Percentiles rank a stretch among this genome's conserved stretches.
Evolutionary conservation across 2,797 vertebrate species (phyloP).

Genomic region (Chanos chanos): DNA sequence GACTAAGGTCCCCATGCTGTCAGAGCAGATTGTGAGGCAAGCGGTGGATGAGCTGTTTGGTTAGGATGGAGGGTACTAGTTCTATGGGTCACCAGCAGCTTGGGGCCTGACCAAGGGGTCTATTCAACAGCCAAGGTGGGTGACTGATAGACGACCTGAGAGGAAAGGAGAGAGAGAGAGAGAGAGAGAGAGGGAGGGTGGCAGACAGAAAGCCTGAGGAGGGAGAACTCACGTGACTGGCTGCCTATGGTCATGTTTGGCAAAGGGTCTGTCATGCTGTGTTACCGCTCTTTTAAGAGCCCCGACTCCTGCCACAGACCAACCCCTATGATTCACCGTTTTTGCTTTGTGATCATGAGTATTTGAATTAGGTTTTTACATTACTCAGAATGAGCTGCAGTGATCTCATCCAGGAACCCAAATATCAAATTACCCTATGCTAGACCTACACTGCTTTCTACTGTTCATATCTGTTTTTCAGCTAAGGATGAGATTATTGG

Average conservation of each 20-base stretch:
- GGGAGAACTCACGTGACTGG: constrained; percentile 64
- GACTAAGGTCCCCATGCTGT: constrained; percentile 69
- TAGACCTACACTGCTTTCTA: too few species aligned
- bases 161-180: constrained; percentile 42
- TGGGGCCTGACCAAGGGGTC: constrained; percentile 49
- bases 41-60: constrained; percentile 57
- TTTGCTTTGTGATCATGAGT: constrained; percentile 26
- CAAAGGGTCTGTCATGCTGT: constrained; percentile 69
- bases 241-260: constrained; percentile 61
- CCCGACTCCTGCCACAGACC: constrained; percentile 49
- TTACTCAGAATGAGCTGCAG: constrained; percentile 6
- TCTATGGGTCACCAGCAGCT: constrained; percentile 54
- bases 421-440: too few species aligned
- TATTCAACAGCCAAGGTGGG: constrained; percentile 53
- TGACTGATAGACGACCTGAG: constrained; percentile 71
- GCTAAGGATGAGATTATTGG: too few species aligned
- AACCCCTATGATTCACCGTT: constrained; percentile 35
- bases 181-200: constrained; percentile 37
- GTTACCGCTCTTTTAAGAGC: constrained; percentile 64
- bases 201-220: constrained; percentile 63
- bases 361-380: background rate
- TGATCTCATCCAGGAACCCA: background rate
- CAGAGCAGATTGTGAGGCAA: constrained; percentile 62
- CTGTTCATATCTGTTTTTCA: too few species aligned
- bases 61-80: constrained; percentile 43